Evolutionary conservation across 1,140 invertebrate genomes (phyloP).

Genomic region (Calephelis virginiensis): DNA sequence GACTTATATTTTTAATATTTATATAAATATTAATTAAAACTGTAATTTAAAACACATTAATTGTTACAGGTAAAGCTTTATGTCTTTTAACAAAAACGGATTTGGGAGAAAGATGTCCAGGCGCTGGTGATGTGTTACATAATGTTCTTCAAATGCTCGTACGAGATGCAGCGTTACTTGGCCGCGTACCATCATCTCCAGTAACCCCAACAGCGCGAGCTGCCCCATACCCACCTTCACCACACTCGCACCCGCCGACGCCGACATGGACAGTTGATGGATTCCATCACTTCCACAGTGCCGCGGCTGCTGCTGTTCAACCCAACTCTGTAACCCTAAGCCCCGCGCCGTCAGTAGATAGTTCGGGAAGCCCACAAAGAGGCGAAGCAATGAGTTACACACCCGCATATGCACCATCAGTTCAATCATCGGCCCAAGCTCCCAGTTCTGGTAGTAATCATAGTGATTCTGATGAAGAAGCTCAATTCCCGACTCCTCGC

Average conservation of each 20-base stretch:
- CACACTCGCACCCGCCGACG: conserved; percentile 87
- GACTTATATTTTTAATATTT: no score
- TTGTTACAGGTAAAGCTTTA: conserved; percentile 88
- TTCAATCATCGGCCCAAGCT: conserved; percentile 55
- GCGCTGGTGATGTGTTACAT: conserved; percentile 94
- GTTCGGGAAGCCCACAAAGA: conserved; percentile 90
- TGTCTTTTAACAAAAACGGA: conserved; percentile 94
- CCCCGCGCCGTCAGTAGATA: conserved; percentile 92
- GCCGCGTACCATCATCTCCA: conserved; percentile 89
- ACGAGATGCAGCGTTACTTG: conserved; percentile 86
- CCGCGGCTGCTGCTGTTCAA: conserved; percentile 83
- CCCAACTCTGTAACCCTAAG: conserved; percentile 92
- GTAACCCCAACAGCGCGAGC: conserved; percentile 90
- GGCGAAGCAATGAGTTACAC: conserved; percentile 86
- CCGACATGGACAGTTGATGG: conserved; percentile 85
- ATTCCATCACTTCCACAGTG: conserved; percentile 80
- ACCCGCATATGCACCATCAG: conserved; percentile 87
- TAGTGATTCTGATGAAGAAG: conserved; percentile 88
- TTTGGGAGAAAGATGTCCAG: conserved; percentile 92
- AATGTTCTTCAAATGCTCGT: conserved; percentile 94
- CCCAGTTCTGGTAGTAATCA: conserved; percentile 83
- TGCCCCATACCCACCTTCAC: conserved; percentile 85
- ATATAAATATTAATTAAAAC: not conserved
- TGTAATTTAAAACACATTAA: conserved; percentile 19
- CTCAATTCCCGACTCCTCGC: conserved; percentile 61